These are phyloP conservation scores for Wiebesia pumilae DNA, from an alignment of 1,140 invertebrate species.

Conservation along the genomic window DNA sequence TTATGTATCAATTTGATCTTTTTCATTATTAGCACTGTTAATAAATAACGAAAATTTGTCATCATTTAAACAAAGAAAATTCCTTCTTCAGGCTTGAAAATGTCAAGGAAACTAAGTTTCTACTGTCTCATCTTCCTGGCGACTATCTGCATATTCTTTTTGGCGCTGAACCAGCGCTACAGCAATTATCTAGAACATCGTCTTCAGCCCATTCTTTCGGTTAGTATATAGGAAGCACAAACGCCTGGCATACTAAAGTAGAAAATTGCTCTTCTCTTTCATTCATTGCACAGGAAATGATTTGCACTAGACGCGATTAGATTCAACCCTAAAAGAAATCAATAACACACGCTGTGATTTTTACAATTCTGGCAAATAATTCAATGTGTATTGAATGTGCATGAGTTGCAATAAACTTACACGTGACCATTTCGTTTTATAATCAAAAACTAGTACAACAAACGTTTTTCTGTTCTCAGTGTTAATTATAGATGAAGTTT, in stretches of 20 bases:
- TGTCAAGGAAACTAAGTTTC: constrained; percentile 70
- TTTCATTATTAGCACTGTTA: too few species aligned
- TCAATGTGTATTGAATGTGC: not conserved
- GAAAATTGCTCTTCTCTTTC: constrained; percentile 31
- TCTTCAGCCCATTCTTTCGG: constrained; percentile 69
- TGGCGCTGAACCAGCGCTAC: constrained; percentile 71
- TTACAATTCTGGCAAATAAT: not conserved
- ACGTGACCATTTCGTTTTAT: not conserved
- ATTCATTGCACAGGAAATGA: not conserved
- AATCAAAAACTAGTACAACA: not conserved
- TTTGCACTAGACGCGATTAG: constrained; percentile 31
- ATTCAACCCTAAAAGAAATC: constrained; percentile 27
- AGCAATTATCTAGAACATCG: constrained; percentile 71
- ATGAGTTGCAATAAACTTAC: not conserved
- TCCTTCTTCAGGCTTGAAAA: constrained; percentile 49
- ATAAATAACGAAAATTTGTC: not conserved
- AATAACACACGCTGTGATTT: constrained; percentile 1
- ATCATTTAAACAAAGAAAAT: not conserved
- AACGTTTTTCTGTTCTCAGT: not conserved
- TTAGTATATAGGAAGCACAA: constrained; percentile 59
- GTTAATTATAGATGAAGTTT: not conserved
- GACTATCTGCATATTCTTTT: constrained; percentile 71
- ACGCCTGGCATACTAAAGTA: constrained; percentile 19
- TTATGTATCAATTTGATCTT: too few species aligned
- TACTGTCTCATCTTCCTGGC: constrained; percentile 70